phyloP scores from a whole-genome alignment of 1,140 invertebrate genomes.

The Heliconius congener region DNA sequence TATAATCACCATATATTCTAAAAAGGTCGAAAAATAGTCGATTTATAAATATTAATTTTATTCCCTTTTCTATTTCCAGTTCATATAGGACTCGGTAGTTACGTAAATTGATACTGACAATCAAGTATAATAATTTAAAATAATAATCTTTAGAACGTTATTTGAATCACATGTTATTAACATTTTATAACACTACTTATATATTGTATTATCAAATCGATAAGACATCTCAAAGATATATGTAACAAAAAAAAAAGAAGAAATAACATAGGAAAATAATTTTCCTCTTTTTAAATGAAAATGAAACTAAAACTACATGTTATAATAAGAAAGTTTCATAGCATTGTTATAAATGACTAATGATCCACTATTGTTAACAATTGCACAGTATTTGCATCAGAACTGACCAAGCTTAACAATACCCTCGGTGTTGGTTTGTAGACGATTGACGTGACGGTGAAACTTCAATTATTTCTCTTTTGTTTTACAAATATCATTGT shows the following conservation, averaged over 20 bases:
- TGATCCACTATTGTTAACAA: background rate
- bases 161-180: background rate
- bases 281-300: no score
- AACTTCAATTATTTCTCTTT: background rate
- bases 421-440: conserved; percentile 38
- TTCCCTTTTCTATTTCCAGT: background rate
- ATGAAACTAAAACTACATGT: no score
- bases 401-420: conserved; percentile 50
- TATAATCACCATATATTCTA: no score
- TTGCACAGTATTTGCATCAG: conserved; percentile 23
- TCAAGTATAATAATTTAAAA: background rate
- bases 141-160: background rate
- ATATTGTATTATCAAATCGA: background rate
- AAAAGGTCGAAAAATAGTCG: background rate
- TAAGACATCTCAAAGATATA: background rate
- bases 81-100: background rate
- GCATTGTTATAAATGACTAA: background rate
- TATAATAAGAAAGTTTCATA: background rate
- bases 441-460: conserved; percentile 28
- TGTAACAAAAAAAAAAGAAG: background rate
- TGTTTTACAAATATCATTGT: background rate
- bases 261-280: no score
- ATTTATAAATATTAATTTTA: background rate
- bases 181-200: background rate
- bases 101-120: background rate